These are phyloP conservation scores for Pelodytes ibericus DNA, from an alignment of 2,797 vertebrate species.

Conservation along the genomic window DNA sequence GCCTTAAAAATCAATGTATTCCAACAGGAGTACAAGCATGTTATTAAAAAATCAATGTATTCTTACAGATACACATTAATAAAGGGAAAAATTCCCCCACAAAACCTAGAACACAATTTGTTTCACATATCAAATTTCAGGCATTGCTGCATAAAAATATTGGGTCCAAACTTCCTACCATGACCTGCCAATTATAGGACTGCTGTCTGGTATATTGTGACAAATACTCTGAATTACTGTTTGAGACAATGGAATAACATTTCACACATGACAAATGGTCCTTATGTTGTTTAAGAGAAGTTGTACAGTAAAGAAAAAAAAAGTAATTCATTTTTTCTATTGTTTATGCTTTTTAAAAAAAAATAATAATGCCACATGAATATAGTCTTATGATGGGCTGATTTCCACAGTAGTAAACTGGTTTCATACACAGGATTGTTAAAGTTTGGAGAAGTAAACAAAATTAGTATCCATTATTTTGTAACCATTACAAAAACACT, in stretches of 20 bases:
- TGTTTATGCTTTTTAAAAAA: too few relatives aligned
- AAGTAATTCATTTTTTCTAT: too few relatives aligned
- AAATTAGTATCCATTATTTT: too few relatives aligned
- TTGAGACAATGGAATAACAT: slow-evolving; percentile 45
- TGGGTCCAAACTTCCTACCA: slow-evolving; percentile 26
- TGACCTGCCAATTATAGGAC: slow-evolving; percentile 46
- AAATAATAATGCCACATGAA: too few relatives aligned
- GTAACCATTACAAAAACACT: too few relatives aligned
- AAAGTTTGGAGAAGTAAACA: too few relatives aligned
- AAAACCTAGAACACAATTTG: slow-evolving; percentile 34
- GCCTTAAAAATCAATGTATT: too few relatives aligned
- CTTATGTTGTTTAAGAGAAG: slow-evolving; percentile 9
- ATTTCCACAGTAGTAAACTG: too few relatives aligned
- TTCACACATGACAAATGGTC: slow-evolving; percentile 23
- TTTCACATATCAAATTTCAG: slow-evolving; percentile 40
- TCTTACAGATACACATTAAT: not conserved
- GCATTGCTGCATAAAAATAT: slow-evolving; percentile 31
- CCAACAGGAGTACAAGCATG: too few relatives aligned
- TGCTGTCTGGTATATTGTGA: slow-evolving; percentile 40
- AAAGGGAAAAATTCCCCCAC: slow-evolving; percentile 22
- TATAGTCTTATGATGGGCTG: too few relatives aligned
- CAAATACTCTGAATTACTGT: slow-evolving; percentile 37
- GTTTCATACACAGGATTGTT: too few relatives aligned
- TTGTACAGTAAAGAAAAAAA: slow-evolving; percentile 10
- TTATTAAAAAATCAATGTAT: not conserved